A percentile compares a stretch with the other conserved stretches of the same genome.
phyloP scores from a whole-genome alignment of 1,140 invertebrate species.

The Augochlora pura region DNA sequence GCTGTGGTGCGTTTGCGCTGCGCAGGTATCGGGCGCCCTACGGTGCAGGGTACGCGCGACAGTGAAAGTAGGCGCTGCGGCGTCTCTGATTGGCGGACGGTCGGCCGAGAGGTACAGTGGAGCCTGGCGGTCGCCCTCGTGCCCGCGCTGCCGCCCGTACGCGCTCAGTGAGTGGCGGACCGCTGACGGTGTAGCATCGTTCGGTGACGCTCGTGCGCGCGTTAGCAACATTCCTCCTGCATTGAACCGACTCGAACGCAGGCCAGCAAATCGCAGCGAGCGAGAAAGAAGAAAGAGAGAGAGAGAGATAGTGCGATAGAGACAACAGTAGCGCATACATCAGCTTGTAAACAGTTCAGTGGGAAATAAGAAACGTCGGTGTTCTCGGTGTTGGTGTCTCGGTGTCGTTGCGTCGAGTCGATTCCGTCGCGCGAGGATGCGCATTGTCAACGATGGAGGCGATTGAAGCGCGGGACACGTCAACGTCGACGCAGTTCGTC shows the following conservation, averaged over 20 bases:
- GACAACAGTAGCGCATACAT: too few relatives aligned
- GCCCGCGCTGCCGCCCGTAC: conserved; percentile 33
- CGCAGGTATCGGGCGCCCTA: conserved; percentile 43
- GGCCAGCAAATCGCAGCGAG: too few relatives aligned
- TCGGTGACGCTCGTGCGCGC: background rate
- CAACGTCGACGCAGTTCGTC: conserved; percentile 6
- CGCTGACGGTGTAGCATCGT: conserved; percentile 51
- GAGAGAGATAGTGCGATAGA: too few relatives aligned
- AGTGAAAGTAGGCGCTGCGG: conserved; percentile 67
- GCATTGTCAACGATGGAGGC: background rate
- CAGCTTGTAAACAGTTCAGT: too few relatives aligned
- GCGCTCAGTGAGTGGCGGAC: conserved; percentile 68
- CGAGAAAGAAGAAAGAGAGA: too few relatives aligned
- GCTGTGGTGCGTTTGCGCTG: conserved; percentile 16
- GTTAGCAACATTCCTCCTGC: background rate
- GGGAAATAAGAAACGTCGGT: too few relatives aligned
- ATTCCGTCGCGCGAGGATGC: background rate
- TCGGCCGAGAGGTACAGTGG: conserved; percentile 26
- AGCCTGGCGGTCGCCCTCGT: conserved; percentile 52
- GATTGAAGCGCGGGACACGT: background rate
- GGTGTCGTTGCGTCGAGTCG: background rate
- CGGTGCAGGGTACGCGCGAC: conserved; percentile 65
- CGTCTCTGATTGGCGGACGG: conserved; percentile 36
- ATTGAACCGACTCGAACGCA: too few relatives aligned
- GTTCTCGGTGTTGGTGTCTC: too few relatives aligned